A percentile compares a stretch with the other conserved stretches of the same genome.
Evolutionary conservation across 2,113 vertebrate species (phyloP).

Genomic region (Todiramphus saurophagus): DNA sequence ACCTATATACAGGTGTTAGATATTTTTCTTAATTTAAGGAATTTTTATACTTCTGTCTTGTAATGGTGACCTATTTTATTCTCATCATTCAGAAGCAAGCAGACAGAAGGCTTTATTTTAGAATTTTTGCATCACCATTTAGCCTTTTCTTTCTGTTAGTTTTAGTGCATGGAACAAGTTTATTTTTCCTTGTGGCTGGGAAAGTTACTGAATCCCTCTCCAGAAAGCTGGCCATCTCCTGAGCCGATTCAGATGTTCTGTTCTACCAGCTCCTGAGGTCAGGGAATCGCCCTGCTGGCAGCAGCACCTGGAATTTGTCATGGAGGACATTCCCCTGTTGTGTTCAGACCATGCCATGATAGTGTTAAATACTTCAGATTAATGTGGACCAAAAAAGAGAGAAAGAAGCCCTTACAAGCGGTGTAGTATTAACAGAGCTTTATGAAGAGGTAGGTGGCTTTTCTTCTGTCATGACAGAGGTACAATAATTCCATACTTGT

Average conservation of each 20-base stretch:
- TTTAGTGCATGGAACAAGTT: not conserved
- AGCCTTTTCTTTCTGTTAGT: not conserved
- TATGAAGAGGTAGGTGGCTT: not conserved
- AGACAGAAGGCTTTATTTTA: not conserved
- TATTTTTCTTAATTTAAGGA: not conserved
- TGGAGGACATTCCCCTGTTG: not conserved
- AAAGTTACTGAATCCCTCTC: not conserved
- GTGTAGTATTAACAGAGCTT: not conserved
- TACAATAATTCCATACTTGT: not conserved
- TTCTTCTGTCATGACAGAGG: not conserved
- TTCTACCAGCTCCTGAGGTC: slow-evolving; percentile 10
- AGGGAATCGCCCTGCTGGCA: not conserved
- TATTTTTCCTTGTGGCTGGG: not conserved
- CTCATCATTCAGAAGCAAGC: not conserved
- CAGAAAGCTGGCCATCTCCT: not conserved
- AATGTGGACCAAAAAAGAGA: not conserved
- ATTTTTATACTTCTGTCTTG: not conserved
- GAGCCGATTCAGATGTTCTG: not conserved
- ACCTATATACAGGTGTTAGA: not conserved
- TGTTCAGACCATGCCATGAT: not conserved
- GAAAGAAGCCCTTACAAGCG: not conserved
- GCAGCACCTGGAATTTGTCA: slow-evolving; percentile 5
- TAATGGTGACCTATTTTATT: not conserved
- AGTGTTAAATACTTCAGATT: not conserved
- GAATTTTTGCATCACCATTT: not conserved